Conservation (phyloP, 2,888 invertebrate species). For the Agrilus cyanescens region DNA sequence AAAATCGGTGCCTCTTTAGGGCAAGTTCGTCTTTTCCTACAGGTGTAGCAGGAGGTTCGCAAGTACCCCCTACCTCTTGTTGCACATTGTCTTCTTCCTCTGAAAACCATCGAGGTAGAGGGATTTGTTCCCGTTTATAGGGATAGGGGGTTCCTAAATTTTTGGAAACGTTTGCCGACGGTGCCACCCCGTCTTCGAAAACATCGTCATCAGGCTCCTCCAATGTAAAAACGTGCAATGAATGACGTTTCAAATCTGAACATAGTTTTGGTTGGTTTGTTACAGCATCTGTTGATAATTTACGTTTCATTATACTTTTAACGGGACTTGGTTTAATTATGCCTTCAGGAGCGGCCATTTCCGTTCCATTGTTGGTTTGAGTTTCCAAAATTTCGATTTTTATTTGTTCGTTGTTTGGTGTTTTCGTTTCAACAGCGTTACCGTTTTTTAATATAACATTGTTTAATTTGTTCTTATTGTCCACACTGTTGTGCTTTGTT, state of each 20-base stretch:
- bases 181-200: conserved; percentile 40
- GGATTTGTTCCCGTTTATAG: conserved; percentile 27
- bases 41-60: conserved; percentile 62
- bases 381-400: conserved; percentile 5
- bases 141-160: conserved; percentile 42
- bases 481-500: no score
- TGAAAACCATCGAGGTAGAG: conserved; percentile 38
- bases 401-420: conserved; percentile 8
- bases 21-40: conserved; percentile 70
- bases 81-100: conserved; percentile 30
- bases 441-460: not conserved
- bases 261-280: conserved; percentile 11
- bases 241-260: conserved; percentile 5
- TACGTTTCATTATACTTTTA: conserved; percentile 2
- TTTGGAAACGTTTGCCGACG: conserved; percentile 35
- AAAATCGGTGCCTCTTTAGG: conserved; percentile 62
- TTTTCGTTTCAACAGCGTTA: conserved; percentile 5
- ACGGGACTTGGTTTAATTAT: not conserved
- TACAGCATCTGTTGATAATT: conserved; percentile 10
- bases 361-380: conserved; percentile 19
- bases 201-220: conserved; percentile 43
- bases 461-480: no score
- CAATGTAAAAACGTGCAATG: conserved; percentile 22
- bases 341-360: conserved; percentile 14
- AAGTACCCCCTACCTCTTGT: conserved; percentile 39